Evolutionary conservation across 2,797 vertebrate species (phyloP).

Genomic region (Acanthopagrus latus): DNA sequence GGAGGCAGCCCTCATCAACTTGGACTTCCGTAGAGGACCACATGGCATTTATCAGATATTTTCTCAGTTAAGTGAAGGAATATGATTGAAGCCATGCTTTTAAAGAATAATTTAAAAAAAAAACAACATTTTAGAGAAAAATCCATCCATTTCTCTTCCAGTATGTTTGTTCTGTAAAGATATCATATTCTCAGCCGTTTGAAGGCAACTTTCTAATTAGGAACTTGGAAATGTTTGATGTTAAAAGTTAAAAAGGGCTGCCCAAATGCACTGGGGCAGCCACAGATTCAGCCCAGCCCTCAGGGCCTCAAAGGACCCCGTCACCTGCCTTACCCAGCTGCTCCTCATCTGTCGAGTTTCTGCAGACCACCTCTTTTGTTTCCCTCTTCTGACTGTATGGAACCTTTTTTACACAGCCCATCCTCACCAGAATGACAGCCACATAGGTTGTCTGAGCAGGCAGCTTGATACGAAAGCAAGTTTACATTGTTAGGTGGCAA

Average conservation of each 20-base stretch:
- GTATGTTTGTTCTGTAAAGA: not conserved
- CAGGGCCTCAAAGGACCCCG: not conserved
- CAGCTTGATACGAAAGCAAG: too few relatives aligned
- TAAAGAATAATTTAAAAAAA: too few relatives aligned
- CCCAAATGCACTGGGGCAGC: not conserved
- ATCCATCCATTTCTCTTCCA: too few relatives aligned
- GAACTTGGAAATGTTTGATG: conserved; percentile 32
- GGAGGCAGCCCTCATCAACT: too few relatives aligned
- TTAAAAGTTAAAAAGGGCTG: conserved; percentile 7
- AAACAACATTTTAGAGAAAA: too few relatives aligned
- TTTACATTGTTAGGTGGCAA: too few relatives aligned
- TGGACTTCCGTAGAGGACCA: too few relatives aligned
- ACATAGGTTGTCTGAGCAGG: too few relatives aligned
- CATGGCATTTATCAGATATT: not conserved
- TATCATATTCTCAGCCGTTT: not conserved
- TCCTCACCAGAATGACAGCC: not conserved
- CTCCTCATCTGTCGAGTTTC: conserved; percentile 19
- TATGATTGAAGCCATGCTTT: not conserved
- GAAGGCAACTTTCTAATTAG: not conserved
- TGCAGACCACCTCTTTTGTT: not conserved
- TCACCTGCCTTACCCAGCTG: conserved; percentile 19
- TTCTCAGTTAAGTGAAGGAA: too few relatives aligned
- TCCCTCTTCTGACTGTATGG: not conserved
- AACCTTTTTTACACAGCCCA: not conserved
- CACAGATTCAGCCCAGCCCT: conserved; percentile 24